Conservation (phyloP, 23 tunicate species). For the Botrylloides violaceus region DNA sequence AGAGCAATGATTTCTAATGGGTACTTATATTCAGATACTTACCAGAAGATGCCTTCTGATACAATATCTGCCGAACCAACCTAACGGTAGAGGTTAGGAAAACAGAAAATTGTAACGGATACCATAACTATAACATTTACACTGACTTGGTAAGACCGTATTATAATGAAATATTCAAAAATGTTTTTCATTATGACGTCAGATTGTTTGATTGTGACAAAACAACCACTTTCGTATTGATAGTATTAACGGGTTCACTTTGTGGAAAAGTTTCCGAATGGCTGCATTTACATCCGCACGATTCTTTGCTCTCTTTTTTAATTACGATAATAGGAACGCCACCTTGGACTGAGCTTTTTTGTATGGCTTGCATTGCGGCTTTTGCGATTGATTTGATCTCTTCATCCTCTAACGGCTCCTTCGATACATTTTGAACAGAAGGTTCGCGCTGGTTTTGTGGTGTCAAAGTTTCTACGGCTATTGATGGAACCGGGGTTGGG, state of each 20-base stretch:
- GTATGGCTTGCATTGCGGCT: constrained; percentile 70
- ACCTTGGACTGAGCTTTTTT: constrained; percentile 32
- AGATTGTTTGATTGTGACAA: background rate
- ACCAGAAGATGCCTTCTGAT: too few relatives aligned
- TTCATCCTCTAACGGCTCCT: constrained; percentile 18
- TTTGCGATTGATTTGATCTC: constrained; percentile 36
- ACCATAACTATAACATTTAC: too few relatives aligned
- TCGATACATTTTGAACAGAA: background rate
- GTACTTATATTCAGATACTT: too few relatives aligned
- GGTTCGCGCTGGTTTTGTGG: background rate
- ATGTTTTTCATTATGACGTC: background rate
- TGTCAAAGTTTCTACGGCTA: background rate
- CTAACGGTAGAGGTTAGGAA: too few relatives aligned
- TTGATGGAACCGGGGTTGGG: background rate
- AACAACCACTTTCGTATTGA: constrained; percentile 18
- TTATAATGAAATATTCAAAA: background rate
- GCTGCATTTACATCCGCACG: constrained; percentile 59
- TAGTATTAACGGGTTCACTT: background rate
- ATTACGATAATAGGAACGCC: constrained; percentile 66
- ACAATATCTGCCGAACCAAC: too few relatives aligned
- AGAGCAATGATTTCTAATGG: too few relatives aligned
- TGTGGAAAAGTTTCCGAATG: background rate
- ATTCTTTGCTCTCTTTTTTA: constrained; percentile 61
- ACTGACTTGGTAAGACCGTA: too few relatives aligned
- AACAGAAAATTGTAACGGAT: too few relatives aligned